Percentiles rank a stretch among this genome's conserved stretches.
phyloP scores from a whole-genome alignment of 1,140 invertebrate genomes.

The Philaenus spumarius region DNA sequence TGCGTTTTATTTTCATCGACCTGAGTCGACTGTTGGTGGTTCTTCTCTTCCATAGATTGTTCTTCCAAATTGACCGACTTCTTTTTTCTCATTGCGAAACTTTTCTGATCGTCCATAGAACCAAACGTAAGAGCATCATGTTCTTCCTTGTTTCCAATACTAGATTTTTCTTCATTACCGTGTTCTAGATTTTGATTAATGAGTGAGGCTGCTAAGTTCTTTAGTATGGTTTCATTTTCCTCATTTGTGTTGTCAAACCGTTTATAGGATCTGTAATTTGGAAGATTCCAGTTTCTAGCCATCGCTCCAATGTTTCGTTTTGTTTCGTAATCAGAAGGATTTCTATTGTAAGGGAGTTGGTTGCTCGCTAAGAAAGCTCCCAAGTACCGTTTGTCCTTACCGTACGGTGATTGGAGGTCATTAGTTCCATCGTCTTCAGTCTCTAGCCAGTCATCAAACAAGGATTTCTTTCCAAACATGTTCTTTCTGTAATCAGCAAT shows the following conservation, averaged over 20 bases:
- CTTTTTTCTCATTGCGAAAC: slow-evolving; percentile 16
- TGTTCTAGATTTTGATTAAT: slow-evolving; percentile 11
- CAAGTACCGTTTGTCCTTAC: slow-evolving; percentile 29
- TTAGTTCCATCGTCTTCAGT: slow-evolving; percentile 23
- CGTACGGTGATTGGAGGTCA: no score
- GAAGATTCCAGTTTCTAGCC: background rate
- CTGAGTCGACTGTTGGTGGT: background rate
- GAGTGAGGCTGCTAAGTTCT: no score
- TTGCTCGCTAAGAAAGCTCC: slow-evolving; percentile 18
- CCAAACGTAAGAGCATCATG: slow-evolving; percentile 15
- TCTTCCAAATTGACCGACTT: slow-evolving; percentile 17
- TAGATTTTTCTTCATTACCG: background rate
- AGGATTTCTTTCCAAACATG: slow-evolving; percentile 8
- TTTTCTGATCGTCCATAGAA: slow-evolving; percentile 11
- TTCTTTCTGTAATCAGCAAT: slow-evolving; percentile 17
- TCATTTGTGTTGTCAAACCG: background rate
- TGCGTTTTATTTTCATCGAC: slow-evolving; percentile 5
- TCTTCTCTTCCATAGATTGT: slow-evolving; percentile 7
- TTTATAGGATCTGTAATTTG: background rate
- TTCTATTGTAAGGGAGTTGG: no score
- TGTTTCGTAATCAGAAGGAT: no score
- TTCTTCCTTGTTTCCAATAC: background rate
- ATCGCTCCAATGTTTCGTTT: slow-evolving; percentile 19
- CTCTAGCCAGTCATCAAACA: slow-evolving; percentile 13
- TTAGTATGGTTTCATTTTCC: slow-evolving; percentile 4